A percentile compares a stretch with the other conserved stretches of the same genome.
These are phyloP conservation scores for Ailurus styani DNA, from an alignment of 2,113 vertebrate species.

Conservation along the genomic window DNA sequence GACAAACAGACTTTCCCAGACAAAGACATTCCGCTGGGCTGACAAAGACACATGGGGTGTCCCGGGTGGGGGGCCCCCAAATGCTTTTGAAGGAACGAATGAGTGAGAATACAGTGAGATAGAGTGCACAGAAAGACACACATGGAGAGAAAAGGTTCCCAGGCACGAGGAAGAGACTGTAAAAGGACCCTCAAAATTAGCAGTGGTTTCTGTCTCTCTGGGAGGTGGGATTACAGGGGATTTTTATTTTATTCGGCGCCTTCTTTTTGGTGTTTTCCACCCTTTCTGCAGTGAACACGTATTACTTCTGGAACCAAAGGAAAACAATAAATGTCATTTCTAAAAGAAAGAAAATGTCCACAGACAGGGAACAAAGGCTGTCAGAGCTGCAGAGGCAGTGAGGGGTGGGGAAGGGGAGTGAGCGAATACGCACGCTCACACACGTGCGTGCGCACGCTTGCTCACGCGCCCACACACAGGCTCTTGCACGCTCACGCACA, in stretches of 20 bases:
- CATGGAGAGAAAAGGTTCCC: background rate
- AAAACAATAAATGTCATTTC: slow-evolving; percentile 55
- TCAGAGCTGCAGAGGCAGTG: background rate
- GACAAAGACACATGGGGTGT: background rate
- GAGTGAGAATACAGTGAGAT: background rate
- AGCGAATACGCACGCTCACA: rapidly evolving
- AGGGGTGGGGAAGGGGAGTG: rapidly evolving
- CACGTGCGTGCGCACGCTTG: too few species aligned
- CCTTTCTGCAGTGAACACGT: background rate
- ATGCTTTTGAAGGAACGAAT: background rate
- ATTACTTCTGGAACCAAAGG: background rate
- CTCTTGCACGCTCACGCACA: background rate
- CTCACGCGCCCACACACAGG: too few species aligned
- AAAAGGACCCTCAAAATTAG: background rate
- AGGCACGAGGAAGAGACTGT: background rate
- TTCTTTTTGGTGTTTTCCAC: background rate
- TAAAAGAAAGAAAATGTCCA: background rate
- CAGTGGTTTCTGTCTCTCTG: background rate
- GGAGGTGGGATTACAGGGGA: background rate
- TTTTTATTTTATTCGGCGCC: background rate
- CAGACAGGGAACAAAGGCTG: background rate
- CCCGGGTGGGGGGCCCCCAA: background rate
- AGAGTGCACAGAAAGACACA: background rate
- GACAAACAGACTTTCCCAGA: background rate
- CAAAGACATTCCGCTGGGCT: background rate